Evolutionary conservation across 2,888 invertebrate species (phyloP).

Genomic region (Silvanus unidentatus): DNA sequence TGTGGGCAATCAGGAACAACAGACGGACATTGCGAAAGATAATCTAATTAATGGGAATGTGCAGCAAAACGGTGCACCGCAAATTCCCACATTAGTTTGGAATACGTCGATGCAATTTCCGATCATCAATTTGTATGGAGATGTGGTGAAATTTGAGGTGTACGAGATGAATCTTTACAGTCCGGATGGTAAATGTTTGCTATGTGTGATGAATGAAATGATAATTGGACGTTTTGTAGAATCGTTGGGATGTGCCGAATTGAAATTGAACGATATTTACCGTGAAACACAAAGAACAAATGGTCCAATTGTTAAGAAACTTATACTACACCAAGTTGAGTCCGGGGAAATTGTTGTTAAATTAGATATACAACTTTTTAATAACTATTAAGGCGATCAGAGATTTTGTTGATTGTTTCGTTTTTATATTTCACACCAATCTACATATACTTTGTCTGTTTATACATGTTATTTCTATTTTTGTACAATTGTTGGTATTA

Average conservation of each 20-base stretch:
- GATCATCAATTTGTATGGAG: slow-evolving; percentile 61
- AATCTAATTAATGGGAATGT: slow-evolving; percentile 44
- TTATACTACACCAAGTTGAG: slow-evolving; percentile 62
- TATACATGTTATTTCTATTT: slow-evolving; percentile 2
- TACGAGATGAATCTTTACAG: slow-evolving; percentile 66
- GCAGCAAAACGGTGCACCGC: slow-evolving; percentile 37
- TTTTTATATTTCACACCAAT: too few species aligned
- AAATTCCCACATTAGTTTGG: slow-evolving; percentile 55
- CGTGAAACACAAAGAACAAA: slow-evolving; percentile 51
- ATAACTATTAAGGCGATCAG: slow-evolving; percentile 31
- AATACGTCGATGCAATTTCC: slow-evolving; percentile 73
- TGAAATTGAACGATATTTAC: slow-evolving; percentile 59
- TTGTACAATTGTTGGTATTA: slow-evolving; percentile 3
- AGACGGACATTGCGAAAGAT: slow-evolving; percentile 57
- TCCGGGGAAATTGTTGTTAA: slow-evolving; percentile 64
- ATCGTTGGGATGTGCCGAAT: slow-evolving; percentile 65
- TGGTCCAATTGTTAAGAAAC: slow-evolving; percentile 60
- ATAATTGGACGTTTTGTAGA: too few species aligned
- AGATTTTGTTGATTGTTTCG: too few species aligned
- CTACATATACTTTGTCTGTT: too few species aligned
- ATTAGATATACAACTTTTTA: slow-evolving; percentile 62
- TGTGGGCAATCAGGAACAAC: slow-evolving; percentile 65
- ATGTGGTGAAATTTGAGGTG: slow-evolving; percentile 63
- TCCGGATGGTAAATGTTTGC: slow-evolving; percentile 66
- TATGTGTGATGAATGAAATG: too few species aligned